These are phyloP conservation scores for Tholera decimalis DNA, from an alignment of 2,888 invertebrate species.

Conservation along the genomic window DNA sequence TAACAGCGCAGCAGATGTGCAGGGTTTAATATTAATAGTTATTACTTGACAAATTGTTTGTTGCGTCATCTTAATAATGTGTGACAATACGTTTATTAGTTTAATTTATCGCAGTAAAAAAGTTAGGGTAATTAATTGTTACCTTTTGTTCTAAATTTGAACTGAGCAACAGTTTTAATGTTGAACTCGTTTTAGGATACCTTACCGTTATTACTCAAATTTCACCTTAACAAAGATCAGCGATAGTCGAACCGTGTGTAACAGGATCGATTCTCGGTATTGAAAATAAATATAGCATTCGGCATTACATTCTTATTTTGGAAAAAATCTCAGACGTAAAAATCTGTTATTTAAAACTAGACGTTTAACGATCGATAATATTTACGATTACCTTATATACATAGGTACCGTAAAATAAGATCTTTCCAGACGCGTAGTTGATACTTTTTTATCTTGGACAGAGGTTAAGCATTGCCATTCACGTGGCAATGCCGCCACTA, in stretches of 20 bases:
- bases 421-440: no score
- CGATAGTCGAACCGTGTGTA: conserved; percentile 16
- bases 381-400: no score
- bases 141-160: conserved; percentile 32
- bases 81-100: conserved; percentile 61
- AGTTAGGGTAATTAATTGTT: conserved; percentile 52
- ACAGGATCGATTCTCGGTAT: neutral
- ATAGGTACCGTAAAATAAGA: no score
- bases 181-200: neutral
- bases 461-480: no score
- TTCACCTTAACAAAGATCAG: conserved; percentile 9
- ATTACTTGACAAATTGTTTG: conserved; percentile 78
- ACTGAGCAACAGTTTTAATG: conserved; percentile 26
- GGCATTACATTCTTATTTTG: no score
- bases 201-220: neutral
- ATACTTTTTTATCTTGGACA: no score
- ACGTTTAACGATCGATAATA: no score
- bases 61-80: conserved; percentile 54
- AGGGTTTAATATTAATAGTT: conserved; percentile 67
- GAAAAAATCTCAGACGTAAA: no score
- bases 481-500: no score
- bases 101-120: conserved; percentile 66
- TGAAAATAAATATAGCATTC: neutral
- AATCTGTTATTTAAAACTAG: no score
- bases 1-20: conserved; percentile 75